Percentiles rank a stretch among this genome's conserved stretches.
Conservation (phyloP, 2,113 vertebrate species). For the Polypterus bichir region DNA sequence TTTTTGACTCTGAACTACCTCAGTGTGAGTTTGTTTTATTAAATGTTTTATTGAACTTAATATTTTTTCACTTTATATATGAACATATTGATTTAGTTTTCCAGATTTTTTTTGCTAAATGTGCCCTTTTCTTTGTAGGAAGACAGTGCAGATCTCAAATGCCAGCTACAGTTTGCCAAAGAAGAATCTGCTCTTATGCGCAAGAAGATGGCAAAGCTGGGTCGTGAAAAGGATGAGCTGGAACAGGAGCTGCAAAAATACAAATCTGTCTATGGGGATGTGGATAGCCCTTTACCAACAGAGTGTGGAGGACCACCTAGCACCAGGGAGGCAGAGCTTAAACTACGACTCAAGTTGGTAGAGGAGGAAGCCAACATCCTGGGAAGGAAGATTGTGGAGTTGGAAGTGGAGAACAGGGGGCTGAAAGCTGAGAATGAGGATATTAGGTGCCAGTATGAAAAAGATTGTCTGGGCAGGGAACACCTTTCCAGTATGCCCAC, state of each 20-base stretch:
- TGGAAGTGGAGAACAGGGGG: constrained; percentile 93
- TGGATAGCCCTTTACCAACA: constrained; percentile 77
- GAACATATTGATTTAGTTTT: neutral
- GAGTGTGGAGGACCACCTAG: constrained; percentile 85
- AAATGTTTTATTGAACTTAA: neutral
- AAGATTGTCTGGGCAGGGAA: constrained; percentile 71
- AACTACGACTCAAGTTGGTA: constrained; percentile 84
- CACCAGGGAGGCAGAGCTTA: constrained; percentile 84
- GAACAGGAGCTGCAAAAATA: constrained; percentile 95
- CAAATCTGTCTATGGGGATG: constrained; percentile 82
- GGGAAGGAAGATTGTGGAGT: constrained; percentile 89
- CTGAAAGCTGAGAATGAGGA: constrained; percentile 91
- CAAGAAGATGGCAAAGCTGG: constrained; percentile 93
- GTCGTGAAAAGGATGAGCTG: constrained; percentile 80
- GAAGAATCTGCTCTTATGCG: constrained; percentile 88
- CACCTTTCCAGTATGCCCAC: constrained; percentile 77
- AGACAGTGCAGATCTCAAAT: constrained; percentile 87
- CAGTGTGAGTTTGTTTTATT: neutral
- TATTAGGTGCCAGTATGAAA: constrained; percentile 77
- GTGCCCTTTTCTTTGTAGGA: constrained; percentile 49
- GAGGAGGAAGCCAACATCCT: constrained; percentile 96
- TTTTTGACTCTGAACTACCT: no score
- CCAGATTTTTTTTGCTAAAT: no score
- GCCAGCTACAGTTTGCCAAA: constrained; percentile 94
- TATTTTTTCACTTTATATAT: neutral